phyloP scores from a whole-genome alignment of 1,140 invertebrate genomes.

The Drosophila oshimai region DNA sequence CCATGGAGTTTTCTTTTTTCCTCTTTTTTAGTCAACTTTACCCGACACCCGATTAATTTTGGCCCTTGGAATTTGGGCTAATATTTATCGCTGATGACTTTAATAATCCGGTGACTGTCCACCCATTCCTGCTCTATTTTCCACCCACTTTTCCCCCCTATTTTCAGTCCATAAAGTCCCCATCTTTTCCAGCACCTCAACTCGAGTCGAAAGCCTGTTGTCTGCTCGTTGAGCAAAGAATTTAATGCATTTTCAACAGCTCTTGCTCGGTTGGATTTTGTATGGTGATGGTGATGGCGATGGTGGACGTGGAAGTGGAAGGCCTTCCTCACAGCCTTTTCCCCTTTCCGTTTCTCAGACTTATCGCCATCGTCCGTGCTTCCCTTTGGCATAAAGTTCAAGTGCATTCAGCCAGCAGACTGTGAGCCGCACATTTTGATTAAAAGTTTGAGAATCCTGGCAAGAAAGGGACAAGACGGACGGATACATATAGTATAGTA shows the following conservation, averaged over 20 bases:
- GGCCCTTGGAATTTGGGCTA: not conserved
- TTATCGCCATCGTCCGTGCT: not conserved
- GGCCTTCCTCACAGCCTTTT: not conserved
- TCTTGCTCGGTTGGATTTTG: constrained; percentile 39
- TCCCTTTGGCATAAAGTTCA: constrained; percentile 35
- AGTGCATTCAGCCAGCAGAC: constrained; percentile 57
- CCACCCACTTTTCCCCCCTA: too few relatives aligned
- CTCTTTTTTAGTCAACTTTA: not conserved
- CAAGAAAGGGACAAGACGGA: not conserved
- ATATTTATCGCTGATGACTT: constrained; percentile 32
- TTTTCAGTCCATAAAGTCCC: not conserved
- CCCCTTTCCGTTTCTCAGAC: not conserved
- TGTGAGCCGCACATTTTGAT: constrained; percentile 67
- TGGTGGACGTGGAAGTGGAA: too few relatives aligned
- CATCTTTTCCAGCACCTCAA: not conserved
- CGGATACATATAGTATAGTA: too few relatives aligned
- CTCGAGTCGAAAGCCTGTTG: constrained; percentile 12
- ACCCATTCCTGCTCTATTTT: not conserved
- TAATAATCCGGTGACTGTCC: constrained; percentile 26
- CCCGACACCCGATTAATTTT: not conserved
- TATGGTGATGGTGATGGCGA: too few relatives aligned
- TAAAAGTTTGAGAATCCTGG: constrained; percentile 54
- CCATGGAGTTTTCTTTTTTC: not conserved
- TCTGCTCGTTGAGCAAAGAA: constrained; percentile 33
- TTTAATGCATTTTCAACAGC: constrained; percentile 54